Evolutionary conservation across 2,113 vertebrate species (phyloP), one percentile per base, ranked within the genome.

Genomic region (Excalfactoria chinensis): DNA sequence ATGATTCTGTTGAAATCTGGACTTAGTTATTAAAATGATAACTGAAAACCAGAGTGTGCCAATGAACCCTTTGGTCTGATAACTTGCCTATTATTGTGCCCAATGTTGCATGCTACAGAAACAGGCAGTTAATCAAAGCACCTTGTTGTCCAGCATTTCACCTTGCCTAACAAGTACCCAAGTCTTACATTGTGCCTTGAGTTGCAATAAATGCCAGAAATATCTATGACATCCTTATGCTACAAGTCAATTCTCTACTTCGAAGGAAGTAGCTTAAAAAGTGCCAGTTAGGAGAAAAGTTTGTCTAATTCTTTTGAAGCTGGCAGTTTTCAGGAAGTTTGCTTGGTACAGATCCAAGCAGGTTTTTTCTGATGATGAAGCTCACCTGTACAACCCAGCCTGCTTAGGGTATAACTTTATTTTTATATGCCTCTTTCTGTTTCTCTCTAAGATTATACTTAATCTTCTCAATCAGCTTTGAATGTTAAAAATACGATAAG

Each of bases 141-240:
- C 18, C 2, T 1, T 25, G 1, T 14, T 7, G 25, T 4, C 41
- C 16, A 1, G 9, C 35, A 4, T 22, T n/a, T 48, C 66, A 40
- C 34, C 30, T 26, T 44, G 28, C 53, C 18, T 16, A 40, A 41
- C 43, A 7, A 53, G 48, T 14, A 35, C 40, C 23, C 26, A 30
- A 53, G 26, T 28, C 35, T 51, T 44, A 23, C n/a, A 58, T 55
- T 66, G 43, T 53, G 16, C 20, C 63, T 58, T 26, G n/a, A 68
- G 37, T 9, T 14, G 30, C 46, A 41, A 25, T 17, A 34, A 2
- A 1, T 22, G 43, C 26, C 23, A 79, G 71, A 43, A 63, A 25
- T 10, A 7, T 13, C 14, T 43, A 7, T 26, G 34, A 23, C 3
- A 20, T 5, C 26, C 4, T 0, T 26, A 43, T 53, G 14, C 37